These are phyloP conservation scores for Campoplex nolae DNA, from an alignment of 2,888 invertebrate genomes.

Conservation along the genomic window DNA sequence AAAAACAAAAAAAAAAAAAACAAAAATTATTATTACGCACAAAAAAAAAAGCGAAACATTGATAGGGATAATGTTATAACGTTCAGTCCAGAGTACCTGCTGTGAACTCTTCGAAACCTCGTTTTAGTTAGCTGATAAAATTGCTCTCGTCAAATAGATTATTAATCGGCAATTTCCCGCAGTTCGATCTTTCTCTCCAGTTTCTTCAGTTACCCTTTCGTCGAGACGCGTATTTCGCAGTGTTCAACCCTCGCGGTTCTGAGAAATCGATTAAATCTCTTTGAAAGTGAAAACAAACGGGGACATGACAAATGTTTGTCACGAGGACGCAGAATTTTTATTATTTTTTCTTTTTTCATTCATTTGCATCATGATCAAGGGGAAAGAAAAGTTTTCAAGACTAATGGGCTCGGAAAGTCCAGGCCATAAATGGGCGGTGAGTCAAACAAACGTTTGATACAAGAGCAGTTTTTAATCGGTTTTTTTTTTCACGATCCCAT, in stretches of 20 bases:
- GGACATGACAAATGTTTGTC: not conserved
- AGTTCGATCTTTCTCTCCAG: conserved; percentile 30
- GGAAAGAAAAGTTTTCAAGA: not conserved
- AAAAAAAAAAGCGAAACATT: not conserved
- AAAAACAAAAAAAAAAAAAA: not conserved
- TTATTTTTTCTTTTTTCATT: not conserved
- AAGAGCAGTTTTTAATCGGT: not conserved
- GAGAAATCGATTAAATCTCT: conserved; percentile 28
- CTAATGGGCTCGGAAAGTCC: not conserved
- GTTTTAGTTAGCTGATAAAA: conserved; percentile 75
- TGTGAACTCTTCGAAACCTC: conserved; percentile 74
- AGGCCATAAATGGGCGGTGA: not conserved
- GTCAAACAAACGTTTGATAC: not conserved
- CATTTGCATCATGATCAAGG: not conserved
- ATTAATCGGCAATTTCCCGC: conserved; percentile 75
- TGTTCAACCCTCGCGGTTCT: conserved; percentile 16
- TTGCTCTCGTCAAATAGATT: conserved; percentile 77
- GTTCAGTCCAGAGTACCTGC: not conserved
- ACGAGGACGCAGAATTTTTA: not conserved
- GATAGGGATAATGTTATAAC: not conserved
- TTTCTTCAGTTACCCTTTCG: conserved; percentile 51
- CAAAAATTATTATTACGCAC: not conserved
- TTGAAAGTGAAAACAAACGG: not conserved
- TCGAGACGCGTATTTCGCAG: not conserved
- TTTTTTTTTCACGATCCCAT: not conserved